Evolutionary conservation across 2,888 invertebrate species (phyloP), one percentile per base, ranked within the genome.

Genomic region (Latrodectus elegans): DNA sequence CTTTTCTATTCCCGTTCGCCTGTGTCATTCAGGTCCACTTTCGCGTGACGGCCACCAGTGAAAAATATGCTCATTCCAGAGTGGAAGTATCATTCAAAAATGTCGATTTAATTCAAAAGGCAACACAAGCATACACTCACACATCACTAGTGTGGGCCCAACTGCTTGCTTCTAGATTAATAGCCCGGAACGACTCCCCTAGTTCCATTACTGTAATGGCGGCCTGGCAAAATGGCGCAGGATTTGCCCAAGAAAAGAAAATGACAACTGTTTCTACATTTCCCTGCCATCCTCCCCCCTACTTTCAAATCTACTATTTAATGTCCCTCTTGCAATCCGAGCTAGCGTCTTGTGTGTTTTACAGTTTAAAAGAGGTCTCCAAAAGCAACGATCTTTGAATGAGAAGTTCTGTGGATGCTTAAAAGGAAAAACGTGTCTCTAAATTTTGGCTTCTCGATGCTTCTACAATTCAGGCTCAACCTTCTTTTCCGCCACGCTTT

Each of bases 371-470:
- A 60, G 60, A 60, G n/a, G 10, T n/a, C 60, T 15, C n/a, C 60
- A 60, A 4, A 4, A 60, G n/a, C 6, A n/a, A 60, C 60, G 60
- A 2, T 60, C n/a, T 65, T 6, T 81, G 80, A 64, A 72, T 71
- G 51, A 72, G 55, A 51, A 22, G 38, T 49, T 17, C 26, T 17
- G 72, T 17, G 52, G 72, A 60, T 76, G 75, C n/a, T 76, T 83
- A 76, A 83, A 83, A 83, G 83, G 83, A 76, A 83, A 83, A 83
- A 22, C 83, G 51, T 83, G 83, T 83, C 75, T 55, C 17, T 26
- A 22, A 64, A 55, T 60, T 68, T 76, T 71, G 68, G 53, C 38
- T 70, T 38, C 38, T 70, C 14, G 70, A 70, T 15, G n/a, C 38
- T 14, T 26, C 22, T 60, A 15, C n/a, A 11, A 9, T 60, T 15